Conservation (phyloP, 2,113 vertebrate genomes). For the Stegostoma tigrinum region DNA sequence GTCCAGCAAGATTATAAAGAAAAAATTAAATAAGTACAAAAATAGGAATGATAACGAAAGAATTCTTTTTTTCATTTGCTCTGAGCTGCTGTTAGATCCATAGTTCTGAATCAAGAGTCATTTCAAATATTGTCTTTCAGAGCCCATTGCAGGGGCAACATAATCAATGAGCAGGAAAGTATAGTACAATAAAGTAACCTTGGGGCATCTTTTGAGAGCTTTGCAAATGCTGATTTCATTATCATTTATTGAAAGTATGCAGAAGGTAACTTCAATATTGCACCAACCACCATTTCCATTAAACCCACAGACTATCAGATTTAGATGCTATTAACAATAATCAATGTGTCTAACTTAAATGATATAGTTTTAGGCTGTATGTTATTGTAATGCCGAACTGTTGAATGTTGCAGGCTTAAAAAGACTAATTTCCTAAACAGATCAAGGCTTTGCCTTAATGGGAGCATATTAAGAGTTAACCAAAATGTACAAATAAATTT, state of each 20-base stretch:
- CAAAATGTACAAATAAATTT: background rate
- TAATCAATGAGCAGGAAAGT: background rate
- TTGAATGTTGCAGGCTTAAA: background rate
- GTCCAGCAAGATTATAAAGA: background rate
- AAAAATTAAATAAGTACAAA: background rate
- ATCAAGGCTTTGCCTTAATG: background rate
- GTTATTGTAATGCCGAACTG: background rate
- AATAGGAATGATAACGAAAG: background rate
- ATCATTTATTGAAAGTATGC: background rate
- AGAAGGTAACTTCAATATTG: background rate
- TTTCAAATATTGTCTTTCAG: background rate
- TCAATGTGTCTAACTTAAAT: background rate
- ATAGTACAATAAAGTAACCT: background rate
- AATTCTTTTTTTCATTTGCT: background rate
- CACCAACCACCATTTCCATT: background rate
- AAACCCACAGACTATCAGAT: background rate
- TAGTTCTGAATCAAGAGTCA: background rate
- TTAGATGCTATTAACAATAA: background rate
- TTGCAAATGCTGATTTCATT: background rate
- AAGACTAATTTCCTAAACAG: background rate
- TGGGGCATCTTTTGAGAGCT: background rate
- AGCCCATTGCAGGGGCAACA: background rate
- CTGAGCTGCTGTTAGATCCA: background rate
- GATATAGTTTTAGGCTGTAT: background rate
- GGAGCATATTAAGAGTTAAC: background rate